Evolutionary conservation across 2,797 vertebrate species (phyloP).

Genomic region (Hybognathus amarus): DNA sequence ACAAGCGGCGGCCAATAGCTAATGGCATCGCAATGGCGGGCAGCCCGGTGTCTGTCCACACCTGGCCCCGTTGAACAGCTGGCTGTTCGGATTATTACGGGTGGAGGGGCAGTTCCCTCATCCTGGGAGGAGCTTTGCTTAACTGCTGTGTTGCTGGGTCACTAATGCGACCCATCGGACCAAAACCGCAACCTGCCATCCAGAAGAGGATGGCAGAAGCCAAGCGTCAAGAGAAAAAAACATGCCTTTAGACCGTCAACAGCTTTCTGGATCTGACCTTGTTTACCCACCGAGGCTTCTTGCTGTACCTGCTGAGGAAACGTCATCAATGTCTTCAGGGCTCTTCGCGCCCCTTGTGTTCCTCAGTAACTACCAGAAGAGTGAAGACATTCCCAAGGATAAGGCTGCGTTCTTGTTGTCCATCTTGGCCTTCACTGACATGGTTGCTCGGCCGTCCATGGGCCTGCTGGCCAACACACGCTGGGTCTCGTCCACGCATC

Average conservation of each 20-base stretch:
- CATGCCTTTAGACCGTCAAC: conserved; percentile 85
- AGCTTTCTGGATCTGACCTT: conserved; percentile 91
- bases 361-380: conserved; percentile 94
- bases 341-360: conserved; percentile 94
- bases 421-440: conserved; percentile 93
- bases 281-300: conserved; percentile 93
- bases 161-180: conserved; percentile 92
- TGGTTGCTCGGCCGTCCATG: conserved; percentile 97
- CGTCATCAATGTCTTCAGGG: conserved; percentile 94
- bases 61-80: conserved; percentile 90
- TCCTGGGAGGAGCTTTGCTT: conserved; percentile 89
- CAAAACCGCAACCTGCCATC: conserved; percentile 69
- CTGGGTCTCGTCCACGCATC: conserved; percentile 88
- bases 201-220: conserved; percentile 1
- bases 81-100: conserved; percentile 89
- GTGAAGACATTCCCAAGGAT: conserved; percentile 86
- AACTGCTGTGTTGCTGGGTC: conserved; percentile 97
- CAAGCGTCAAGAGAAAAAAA: conserved; percentile 70
- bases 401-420: conserved; percentile 92
- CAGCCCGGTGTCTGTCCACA: conserved; percentile 95
- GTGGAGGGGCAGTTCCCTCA: conserved; percentile 96
- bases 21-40: conserved; percentile 97
- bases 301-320: conserved; percentile 95
- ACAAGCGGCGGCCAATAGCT: conserved; percentile 88
- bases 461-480: conserved; percentile 93